phyloP scores from a whole-genome alignment of 1,140 invertebrate species.

The Drosophila ironensis region DNA sequence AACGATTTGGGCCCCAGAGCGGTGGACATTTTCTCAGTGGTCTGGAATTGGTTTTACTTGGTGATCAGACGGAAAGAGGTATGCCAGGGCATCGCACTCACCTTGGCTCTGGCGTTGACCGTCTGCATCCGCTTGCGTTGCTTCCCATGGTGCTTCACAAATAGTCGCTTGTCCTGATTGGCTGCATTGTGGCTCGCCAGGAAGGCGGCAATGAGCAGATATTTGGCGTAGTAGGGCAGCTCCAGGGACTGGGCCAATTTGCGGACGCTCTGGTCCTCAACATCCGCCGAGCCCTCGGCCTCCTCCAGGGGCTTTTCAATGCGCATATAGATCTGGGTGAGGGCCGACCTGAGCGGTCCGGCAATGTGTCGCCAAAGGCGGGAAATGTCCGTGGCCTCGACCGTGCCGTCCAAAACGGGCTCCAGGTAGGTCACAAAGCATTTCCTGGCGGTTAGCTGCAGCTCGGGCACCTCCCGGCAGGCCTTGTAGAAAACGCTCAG shows the following conservation, averaged over 20 bases:
- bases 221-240: slow-evolving; percentile 94
- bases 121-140: slow-evolving; percentile 84
- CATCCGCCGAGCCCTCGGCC: not conserved
- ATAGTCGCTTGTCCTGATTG: slow-evolving; percentile 91
- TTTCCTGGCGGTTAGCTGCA: slow-evolving; percentile 87
- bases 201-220: slow-evolving; percentile 93
- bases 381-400: slow-evolving; percentile 85
- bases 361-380: slow-evolving; percentile 91
- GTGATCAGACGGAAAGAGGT: too few relatives aligned
- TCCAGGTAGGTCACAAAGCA: slow-evolving; percentile 90
- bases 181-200: slow-evolving; percentile 95
- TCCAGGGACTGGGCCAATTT: slow-evolving; percentile 86
- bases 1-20: slow-evolving; percentile 90
- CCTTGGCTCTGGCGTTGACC: slow-evolving; percentile 83
- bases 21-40: slow-evolving; percentile 82
- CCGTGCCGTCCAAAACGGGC: slow-evolving; percentile 86
- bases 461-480: slow-evolving; percentile 91
- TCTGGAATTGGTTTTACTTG: slow-evolving; percentile 52
- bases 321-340: slow-evolving; percentile 90
- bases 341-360: slow-evolving; percentile 87
- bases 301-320: slow-evolving; percentile 81
- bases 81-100: too few relatives aligned
- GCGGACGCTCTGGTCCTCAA: slow-evolving; percentile 66
- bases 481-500: slow-evolving; percentile 90
- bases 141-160: slow-evolving; percentile 89